A percentile compares a stretch with the other conserved stretches of the same genome.
phyloP scores from a whole-genome alignment of 2,888 invertebrate species.

The Metacarcinus magister region DNA sequence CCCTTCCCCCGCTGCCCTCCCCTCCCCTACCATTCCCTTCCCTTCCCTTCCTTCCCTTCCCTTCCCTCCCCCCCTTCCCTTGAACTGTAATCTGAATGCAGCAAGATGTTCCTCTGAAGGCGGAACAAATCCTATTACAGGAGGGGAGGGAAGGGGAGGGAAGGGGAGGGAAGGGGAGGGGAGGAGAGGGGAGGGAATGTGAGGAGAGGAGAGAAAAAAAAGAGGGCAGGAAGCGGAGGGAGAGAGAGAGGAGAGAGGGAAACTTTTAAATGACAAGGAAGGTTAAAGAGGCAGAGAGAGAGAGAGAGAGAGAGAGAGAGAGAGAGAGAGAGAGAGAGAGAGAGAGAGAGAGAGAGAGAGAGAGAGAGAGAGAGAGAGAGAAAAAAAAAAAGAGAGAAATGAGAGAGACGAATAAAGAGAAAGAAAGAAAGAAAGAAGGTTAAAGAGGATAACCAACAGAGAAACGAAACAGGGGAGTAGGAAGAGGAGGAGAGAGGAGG shows the following conservation, averaged over 20 bases:
- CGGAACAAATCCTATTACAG: not conserved
- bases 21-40: not conserved
- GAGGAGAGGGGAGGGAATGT: not conserved
- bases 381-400: not conserved
- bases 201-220: not conserved
- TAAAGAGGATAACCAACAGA: not conserved
- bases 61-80: not conserved
- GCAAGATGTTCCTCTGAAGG: not conserved
- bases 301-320: slow-evolving; percentile 11
- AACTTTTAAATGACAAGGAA: not conserved
- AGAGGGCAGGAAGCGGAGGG: not conserved
- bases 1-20: not conserved
- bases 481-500: not conserved
- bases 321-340: slow-evolving; percentile 62
- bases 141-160: not conserved
- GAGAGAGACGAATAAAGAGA: not conserved
- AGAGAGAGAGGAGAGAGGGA: not conserved
- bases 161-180: not conserved
- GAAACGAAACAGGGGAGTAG: not conserved
- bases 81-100: not conserved
- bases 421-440: not conserved
- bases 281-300: not conserved
- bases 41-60: not conserved
- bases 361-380: slow-evolving; percentile 65
- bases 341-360: slow-evolving; percentile 63